These are phyloP conservation scores for Oreohelix idahoensis DNA, from an alignment of 1,140 invertebrate species.

Conservation along the genomic window DNA sequence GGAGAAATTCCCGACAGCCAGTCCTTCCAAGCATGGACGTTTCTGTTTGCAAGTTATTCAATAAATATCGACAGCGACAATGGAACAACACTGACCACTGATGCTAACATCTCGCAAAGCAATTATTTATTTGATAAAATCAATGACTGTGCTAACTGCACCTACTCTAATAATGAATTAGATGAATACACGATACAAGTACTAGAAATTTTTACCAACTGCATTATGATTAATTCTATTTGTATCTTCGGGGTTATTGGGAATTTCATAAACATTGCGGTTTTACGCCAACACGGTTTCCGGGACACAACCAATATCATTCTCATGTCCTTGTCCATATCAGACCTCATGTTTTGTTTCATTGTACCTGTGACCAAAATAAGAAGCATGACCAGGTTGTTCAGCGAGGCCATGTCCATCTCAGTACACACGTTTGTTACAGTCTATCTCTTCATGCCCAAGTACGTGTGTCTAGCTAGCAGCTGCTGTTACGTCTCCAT, in stretches of 20 bases:
- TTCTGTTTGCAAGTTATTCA: too few species aligned
- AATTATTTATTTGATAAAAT: too few species aligned
- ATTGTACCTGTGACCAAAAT: not conserved
- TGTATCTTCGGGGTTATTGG: constrained; percentile 4
- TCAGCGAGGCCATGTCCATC: not conserved
- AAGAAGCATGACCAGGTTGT: not conserved
- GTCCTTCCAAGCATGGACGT: too few species aligned
- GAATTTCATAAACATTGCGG: constrained; percentile 4
- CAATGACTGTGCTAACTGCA: too few species aligned
- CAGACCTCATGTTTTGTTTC: not conserved
- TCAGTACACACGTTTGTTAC: not conserved
- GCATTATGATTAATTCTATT: not conserved
- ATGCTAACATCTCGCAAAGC: too few species aligned
- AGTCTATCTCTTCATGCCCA: constrained; percentile 1
- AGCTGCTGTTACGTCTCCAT: not conserved
- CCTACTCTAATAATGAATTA: not conserved
- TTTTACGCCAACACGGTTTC: constrained; percentile 8
- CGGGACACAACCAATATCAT: constrained; percentile 2
- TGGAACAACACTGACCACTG: too few species aligned
- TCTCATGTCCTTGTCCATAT: not conserved
- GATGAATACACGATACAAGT: not conserved
- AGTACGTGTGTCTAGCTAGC: not conserved
- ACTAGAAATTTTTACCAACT: not conserved
- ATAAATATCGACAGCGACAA: too few species aligned
- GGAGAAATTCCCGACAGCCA: too few species aligned